Base-by-base conservation (phyloP, 2,797 vertebrate genomes). In the Xerus rutilus region DNA sequence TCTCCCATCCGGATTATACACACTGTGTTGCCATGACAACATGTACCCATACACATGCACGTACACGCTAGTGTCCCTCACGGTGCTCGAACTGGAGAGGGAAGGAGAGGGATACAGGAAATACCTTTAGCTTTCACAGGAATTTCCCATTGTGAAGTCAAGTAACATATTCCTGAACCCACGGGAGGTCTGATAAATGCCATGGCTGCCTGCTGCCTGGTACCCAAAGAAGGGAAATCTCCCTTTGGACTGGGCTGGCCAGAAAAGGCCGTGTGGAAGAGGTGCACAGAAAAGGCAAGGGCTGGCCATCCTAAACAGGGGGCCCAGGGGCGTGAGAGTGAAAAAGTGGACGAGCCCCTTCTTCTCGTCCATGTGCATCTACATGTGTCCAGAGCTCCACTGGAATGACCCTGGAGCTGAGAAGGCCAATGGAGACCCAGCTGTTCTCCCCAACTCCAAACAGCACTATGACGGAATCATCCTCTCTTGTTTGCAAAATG, bases 21-120 rank as follows among this genome's bases (percentile, higher is more conserved):
- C 64, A 45, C 35, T 83, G 39, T 17, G 65, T 95, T 97, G 84
- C 72, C 74, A 94, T 91, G 86, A 17, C 78, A 73, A 95, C 95
- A 96, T 85, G 90, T 8, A 94, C 73, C 86, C 47, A 77, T 47
- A 23, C 45, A 73, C 21, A 21, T 49, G 28, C 3, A n/a, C 28
- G 52, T 47, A 83, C 57, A 32, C 20, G 13, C 52, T 35, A 8
- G 70, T 23, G 49, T 78, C 62, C 88, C 77, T 76, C 78, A 92
- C 73, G 35, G 43, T 52, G 74, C 49, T 96, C 28, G 65, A 39
- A 30, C n/a, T 79, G 67, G 35, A 39, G 11, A 94, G 45, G 17
- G 18, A 86, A 30, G 10, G 86, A 83, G 69, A 14, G n/a, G 57
- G 21, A 18, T 76, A 49, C 59, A 54, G 94, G 81, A 88, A 95